Conservation (phyloP, 2,113 vertebrate species). For the Toxotes chatareus region DNA sequence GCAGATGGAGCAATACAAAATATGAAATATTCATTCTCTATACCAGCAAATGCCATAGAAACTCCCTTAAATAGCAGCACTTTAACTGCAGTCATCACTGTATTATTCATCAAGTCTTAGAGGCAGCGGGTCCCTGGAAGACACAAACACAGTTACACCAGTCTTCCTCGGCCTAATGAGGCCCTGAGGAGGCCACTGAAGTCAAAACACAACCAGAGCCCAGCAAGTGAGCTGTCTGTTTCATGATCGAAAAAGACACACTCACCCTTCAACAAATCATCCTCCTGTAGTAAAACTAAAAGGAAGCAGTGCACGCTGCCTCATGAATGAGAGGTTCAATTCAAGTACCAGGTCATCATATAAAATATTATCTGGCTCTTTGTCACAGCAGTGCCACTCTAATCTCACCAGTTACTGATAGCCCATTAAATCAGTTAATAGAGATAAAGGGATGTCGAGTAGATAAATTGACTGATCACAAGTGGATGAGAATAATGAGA, state of each 20-base stretch:
- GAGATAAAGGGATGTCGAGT: neutral
- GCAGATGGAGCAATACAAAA: constrained; percentile 25
- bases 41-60: neutral
- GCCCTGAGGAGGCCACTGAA: constrained; percentile 45
- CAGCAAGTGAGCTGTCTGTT: constrained; percentile 37
- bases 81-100: constrained; percentile 42
- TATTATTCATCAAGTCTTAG: constrained; percentile 63
- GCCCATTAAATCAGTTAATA: neutral
- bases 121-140: constrained; percentile 34
- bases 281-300: constrained; percentile 12
- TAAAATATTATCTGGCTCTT: constrained; percentile 5
- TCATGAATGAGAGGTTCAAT: constrained; percentile 28
- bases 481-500: too few species aligned
- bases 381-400: neutral
- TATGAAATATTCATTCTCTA: constrained; percentile 5
- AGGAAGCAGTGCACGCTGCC: neutral
- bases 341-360: neutral
- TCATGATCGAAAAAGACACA: constrained; percentile 15
- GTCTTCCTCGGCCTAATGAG: constrained; percentile 44
- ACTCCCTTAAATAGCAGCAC: constrained; percentile 28
- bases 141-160: constrained; percentile 39
- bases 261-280: constrained; percentile 39
- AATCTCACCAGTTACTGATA: neutral
- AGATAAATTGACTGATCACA: too few species aligned
- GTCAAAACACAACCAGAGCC: constrained; percentile 42